Evolutionary conservation across 2,888 invertebrate species (phyloP).

Genomic region (Crematogaster levior): DNA sequence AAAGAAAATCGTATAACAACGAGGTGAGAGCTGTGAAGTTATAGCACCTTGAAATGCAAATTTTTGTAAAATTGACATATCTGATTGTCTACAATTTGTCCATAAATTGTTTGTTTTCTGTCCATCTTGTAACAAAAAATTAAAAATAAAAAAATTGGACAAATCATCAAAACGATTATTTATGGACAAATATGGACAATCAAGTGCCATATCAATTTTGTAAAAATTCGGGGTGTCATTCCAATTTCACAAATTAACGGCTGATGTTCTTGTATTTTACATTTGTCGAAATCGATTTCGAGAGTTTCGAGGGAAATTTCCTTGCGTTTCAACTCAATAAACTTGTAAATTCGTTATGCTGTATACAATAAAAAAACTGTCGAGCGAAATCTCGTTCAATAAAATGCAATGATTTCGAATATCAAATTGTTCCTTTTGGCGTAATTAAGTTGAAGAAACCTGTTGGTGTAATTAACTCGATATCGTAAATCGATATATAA

Average conservation of each 20-base stretch:
- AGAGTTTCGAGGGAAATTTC: constrained; percentile 35
- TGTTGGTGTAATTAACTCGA: not conserved
- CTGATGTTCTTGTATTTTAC: constrained; percentile 15
- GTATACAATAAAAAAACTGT: not conserved
- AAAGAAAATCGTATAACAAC: constrained; percentile 37
- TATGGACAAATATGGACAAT: too few relatives aligned
- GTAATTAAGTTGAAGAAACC: not conserved
- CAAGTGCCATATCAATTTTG: too few relatives aligned
- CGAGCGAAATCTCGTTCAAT: not conserved
- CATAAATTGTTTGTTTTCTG: too few relatives aligned
- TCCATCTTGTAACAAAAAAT: too few relatives aligned
- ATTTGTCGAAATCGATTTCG: constrained; percentile 31
- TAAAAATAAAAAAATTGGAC: too few relatives aligned
- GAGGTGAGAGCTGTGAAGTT: too few relatives aligned
- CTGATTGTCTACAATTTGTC: too few relatives aligned
- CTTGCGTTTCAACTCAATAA: not conserved
- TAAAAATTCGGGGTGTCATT: too few relatives aligned
- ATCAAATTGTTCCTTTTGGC: not conserved
- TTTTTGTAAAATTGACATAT: too few relatives aligned
- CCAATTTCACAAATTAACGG: too few relatives aligned
- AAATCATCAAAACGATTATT: too few relatives aligned
- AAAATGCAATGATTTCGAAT: not conserved
- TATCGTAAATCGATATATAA: constrained; percentile 4
- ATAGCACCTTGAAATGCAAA: too few relatives aligned
- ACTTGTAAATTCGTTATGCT: not conserved